Conservation (phyloP, 1,140 invertebrate species). For the Drosophila sucinea region DNA sequence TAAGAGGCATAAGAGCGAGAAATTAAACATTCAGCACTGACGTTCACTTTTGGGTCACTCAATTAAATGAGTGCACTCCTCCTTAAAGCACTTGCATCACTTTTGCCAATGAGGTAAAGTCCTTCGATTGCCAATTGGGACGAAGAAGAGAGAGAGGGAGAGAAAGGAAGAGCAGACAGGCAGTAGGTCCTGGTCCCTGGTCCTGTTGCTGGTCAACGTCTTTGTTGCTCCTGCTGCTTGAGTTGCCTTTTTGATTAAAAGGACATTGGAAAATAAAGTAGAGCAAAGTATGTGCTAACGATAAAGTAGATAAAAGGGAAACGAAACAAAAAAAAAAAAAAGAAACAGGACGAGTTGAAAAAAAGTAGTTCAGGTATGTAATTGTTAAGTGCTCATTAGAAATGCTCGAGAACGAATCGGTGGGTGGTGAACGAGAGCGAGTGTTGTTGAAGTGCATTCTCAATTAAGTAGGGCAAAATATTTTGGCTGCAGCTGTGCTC, state of each 20-base stretch:
- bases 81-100: constrained; percentile 30
- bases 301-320: constrained; percentile 20
- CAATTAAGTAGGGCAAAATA: constrained; percentile 74
- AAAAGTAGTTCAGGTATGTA: constrained; percentile 57
- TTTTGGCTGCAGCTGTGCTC: constrained; percentile 58
- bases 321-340: neutral
- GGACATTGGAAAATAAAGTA: constrained; percentile 59
- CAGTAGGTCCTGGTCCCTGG: constrained; percentile 9
- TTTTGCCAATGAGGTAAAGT: constrained; percentile 47
- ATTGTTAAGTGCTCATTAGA: constrained; percentile 81
- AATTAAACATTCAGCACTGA: constrained; percentile 50
- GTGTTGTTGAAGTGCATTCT: constrained; percentile 67
- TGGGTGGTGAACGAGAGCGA: constrained; percentile 2
- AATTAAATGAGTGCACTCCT: constrained; percentile 62
- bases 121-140: neutral
- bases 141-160: neutral
- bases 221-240: constrained; percentile 54
- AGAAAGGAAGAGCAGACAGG: neutral
- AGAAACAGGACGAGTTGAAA: constrained; percentile 3
- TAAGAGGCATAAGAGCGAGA: constrained; percentile 42
- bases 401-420: constrained; percentile 49
- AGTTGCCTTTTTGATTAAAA: constrained; percentile 70
- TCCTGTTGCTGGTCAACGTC: constrained; percentile 33
- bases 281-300: constrained; percentile 59
- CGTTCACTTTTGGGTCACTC: constrained; percentile 63